Evolutionary conservation across 2,113 vertebrate genomes (phyloP), one percentile per base, ranked within the genome.

Genomic region (Pomatostomus ruficeps): DNA sequence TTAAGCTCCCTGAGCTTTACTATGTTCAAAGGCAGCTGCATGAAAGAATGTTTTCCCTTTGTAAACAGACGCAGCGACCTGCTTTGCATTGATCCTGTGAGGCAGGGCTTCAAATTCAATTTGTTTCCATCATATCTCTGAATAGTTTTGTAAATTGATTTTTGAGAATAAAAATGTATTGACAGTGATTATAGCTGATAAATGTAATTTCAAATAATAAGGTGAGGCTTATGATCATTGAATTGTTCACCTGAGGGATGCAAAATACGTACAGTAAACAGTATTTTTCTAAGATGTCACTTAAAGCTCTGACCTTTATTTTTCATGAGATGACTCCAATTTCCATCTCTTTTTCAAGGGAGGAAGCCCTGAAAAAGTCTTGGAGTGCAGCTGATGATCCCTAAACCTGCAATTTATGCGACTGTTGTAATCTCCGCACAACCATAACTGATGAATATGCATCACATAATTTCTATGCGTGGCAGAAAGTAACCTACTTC

Each of bases 401-500:
- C 71, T 67, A 91, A 96, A 95, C 85, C 91, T 96, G 87, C 81
- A 94, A 93, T 96, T 92, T 96, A 82, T 97, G 84, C 5, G 0
- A 73, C 58, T 85, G 74, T 48, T 87, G 71, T 88, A 95, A 94
- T 93, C 80, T 92, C 42, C 0, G 6, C 71, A 89, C 89, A 95
- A 88, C 91, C 0, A 4, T 95, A 85, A 79, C 91, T 94, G 84
- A 95, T 96, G 91, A 97, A 96, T 96, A 96, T 95, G 91, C 78
- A 97, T 96, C 75, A 76, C 54, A 72, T 91, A 5, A 79, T 97
- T 91, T 95, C 78, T 91, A 93, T 95, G 81, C 71, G 2, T 6
- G 18, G 85, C 26, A 15, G 78, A 97, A 83, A 91, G 67, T 68
- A 97, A 96, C 94, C 95, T 93, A 97, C 54, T 96, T 96, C 91